phyloP scores from a whole-genome alignment of 2,113 vertebrate genomes.

The Gnathonemus echidnorhynchus region DNA sequence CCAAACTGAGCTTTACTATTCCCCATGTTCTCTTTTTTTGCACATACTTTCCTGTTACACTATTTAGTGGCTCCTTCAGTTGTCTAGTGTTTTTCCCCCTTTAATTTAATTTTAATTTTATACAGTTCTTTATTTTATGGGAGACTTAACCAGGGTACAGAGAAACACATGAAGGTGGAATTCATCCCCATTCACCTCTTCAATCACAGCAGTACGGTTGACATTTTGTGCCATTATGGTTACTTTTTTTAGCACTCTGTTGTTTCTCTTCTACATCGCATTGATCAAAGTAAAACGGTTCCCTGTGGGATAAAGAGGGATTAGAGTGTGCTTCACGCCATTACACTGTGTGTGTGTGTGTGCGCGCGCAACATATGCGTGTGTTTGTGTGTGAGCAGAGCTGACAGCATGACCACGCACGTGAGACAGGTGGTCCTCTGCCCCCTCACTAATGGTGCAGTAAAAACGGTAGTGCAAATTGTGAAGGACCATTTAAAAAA shows the following conservation, averaged over 20 bases:
- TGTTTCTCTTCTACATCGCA: not conserved
- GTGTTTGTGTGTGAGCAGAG: constrained; percentile 19
- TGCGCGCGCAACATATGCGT: not conserved
- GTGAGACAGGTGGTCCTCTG: constrained; percentile 8
- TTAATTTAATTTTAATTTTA: not conserved
- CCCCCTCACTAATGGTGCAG: not conserved
- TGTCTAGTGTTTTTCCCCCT: not conserved
- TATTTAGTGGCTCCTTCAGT: not conserved
- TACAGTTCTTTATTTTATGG: not conserved
- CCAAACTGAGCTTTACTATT: not conserved
- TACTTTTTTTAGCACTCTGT: not conserved
- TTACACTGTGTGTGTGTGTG: not conserved
- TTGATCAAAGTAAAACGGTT: constrained; percentile 10
- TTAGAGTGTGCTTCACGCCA: not conserved
- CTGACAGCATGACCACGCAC: constrained; percentile 20
- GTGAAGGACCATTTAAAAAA: not conserved
- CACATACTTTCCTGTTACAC: not conserved
- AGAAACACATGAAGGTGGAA: not conserved
- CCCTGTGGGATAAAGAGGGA: constrained; percentile 6
- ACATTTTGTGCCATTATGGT: not conserved
- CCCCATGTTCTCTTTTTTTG: not conserved
- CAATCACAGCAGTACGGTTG: not conserved
- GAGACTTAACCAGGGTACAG: not conserved
- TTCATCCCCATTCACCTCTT: not conserved
- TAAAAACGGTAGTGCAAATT: not conserved